These are phyloP conservation scores for Nothoprocta perdicaria DNA, from an alignment of 2,113 vertebrate genomes.

Conservation along the genomic window DNA sequence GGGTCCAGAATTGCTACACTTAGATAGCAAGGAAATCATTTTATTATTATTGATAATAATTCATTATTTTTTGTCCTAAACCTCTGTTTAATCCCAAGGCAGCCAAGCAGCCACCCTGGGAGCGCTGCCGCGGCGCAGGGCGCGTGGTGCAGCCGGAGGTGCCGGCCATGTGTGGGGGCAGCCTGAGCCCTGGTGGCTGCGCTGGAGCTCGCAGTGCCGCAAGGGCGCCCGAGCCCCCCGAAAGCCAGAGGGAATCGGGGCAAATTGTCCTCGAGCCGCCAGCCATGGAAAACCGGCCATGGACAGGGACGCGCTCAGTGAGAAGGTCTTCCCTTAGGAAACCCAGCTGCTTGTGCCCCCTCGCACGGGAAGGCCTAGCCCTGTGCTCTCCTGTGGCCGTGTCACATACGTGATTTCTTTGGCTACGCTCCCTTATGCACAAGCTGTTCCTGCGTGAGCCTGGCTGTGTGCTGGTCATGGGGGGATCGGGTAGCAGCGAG, in stretches of 20 bases:
- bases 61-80: too few relatives aligned
- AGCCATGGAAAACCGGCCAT: background rate
- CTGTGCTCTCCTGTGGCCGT: background rate
- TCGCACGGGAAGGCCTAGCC: background rate
- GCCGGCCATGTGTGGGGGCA: too few relatives aligned
- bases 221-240: too few relatives aligned
- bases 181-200: too few relatives aligned
- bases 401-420: background rate
- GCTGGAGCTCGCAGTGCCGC: too few relatives aligned
- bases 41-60: too few relatives aligned
- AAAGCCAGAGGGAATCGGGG: background rate
- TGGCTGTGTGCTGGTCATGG: fast-evolving
- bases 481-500: fast-evolving
- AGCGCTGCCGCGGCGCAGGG: too few relatives aligned
- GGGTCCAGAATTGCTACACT: background rate
- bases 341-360: background rate
- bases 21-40: background rate
- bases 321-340: background rate
- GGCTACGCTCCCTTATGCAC: background rate
- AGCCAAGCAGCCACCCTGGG: too few relatives aligned
- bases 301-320: background rate
- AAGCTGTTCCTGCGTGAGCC: background rate
- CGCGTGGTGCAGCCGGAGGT: too few relatives aligned
- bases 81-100: too few relatives aligned
- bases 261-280: background rate